phyloP scores from a whole-genome alignment of 2,113 vertebrate species.

The Pterocles gutturalis region DNA sequence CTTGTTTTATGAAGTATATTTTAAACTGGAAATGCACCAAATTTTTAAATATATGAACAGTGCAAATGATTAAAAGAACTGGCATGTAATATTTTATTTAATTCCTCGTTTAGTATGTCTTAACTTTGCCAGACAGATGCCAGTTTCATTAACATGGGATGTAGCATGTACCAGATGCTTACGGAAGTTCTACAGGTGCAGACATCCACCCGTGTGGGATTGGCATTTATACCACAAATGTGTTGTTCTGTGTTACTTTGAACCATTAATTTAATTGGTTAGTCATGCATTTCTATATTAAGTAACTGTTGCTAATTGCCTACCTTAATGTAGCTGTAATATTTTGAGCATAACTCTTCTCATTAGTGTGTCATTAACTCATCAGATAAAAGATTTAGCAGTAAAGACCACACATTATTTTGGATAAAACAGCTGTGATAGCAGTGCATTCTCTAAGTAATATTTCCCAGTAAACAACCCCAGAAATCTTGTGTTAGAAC shows the following conservation, averaged over 20 bases:
- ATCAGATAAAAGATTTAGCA: conserved; percentile 31
- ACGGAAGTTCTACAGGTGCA: conserved; percentile 32
- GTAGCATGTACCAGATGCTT: not conserved
- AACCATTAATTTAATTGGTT: conserved; percentile 47
- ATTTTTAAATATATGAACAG: not conserved
- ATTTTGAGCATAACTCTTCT: conserved; percentile 41
- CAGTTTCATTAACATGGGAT: not conserved
- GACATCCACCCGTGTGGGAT: not conserved
- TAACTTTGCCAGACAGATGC: conserved; percentile 4
- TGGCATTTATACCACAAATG: conserved; percentile 26
- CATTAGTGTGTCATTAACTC: conserved; percentile 53
- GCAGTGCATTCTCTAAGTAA: not conserved
- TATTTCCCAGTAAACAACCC: conserved; percentile 31
- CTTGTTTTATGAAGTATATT: conserved; percentile 7
- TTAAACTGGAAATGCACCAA: not conserved
- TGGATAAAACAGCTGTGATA: conserved; percentile 5
- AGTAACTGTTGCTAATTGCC: conserved; percentile 59
- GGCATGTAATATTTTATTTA: conserved; percentile 22
- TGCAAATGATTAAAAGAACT: not conserved
- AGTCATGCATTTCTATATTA: conserved; percentile 47
- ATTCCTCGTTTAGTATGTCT: not conserved
- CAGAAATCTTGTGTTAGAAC: not conserved
- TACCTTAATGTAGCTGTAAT: conserved; percentile 46
- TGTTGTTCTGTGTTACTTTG: conserved; percentile 24
- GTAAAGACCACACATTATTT: not conserved